phyloP scores from a whole-genome alignment of 2,888 invertebrate species.

The Emmelina monodactyla region DNA sequence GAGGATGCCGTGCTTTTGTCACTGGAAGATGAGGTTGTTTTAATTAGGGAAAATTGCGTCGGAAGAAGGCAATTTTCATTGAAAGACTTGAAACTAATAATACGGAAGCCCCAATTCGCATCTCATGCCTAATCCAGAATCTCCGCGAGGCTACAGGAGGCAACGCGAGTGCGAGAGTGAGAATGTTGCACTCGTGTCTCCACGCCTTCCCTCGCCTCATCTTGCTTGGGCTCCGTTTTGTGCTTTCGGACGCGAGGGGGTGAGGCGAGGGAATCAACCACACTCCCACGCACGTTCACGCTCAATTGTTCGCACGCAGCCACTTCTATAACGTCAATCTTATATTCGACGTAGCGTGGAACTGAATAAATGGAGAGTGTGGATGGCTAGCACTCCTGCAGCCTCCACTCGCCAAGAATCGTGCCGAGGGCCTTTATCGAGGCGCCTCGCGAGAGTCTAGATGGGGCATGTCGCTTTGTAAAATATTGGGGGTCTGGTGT shows the following conservation, averaged over 20 bases:
- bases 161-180: slow-evolving; percentile 6
- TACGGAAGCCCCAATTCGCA: too few relatives aligned
- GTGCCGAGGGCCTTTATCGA: slow-evolving; percentile 2
- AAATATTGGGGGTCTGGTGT: too few relatives aligned
- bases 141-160: slow-evolving; percentile 6
- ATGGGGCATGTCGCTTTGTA: too few relatives aligned
- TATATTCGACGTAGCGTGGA: slow-evolving; percentile 7
- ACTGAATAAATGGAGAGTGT: slow-evolving; percentile 9
- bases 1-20: slow-evolving; percentile 96
- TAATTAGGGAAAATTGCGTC: too few relatives aligned
- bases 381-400: slow-evolving; percentile 7
- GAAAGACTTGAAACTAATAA: too few relatives aligned
- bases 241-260: slow-evolving; percentile 1
- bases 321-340: slow-evolving; percentile 3
- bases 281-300: neutral
- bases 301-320: neutral
- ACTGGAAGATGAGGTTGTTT: slow-evolving; percentile 19
- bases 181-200: slow-evolving; percentile 4
- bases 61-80: too few relatives aligned
- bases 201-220: slow-evolving; percentile 6
- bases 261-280: slow-evolving; percentile 3
- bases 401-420: slow-evolving; percentile 4
- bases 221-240: neutral
- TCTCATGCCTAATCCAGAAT: neutral
- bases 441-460: neutral